These are phyloP conservation scores for Caenorhabditis latens DNA, from an alignment of 1,140 invertebrate genomes.

Conservation along the genomic window DNA sequence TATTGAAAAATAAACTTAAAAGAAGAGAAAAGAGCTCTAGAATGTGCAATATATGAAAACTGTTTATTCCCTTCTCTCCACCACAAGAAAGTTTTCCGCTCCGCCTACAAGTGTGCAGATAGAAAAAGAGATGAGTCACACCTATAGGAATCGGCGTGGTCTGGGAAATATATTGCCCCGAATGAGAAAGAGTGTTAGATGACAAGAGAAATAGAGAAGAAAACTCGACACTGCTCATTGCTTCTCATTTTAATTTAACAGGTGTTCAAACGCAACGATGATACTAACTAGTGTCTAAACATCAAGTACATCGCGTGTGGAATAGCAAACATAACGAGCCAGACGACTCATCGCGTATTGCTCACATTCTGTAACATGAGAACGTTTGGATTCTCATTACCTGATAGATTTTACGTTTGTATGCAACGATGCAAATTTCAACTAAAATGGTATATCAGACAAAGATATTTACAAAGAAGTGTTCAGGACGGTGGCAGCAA, in stretches of 20 bases:
- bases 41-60: conserved; percentile 16
- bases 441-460: no score
- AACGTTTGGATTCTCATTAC: no score
- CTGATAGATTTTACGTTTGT: no score
- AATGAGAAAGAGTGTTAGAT: not conserved
- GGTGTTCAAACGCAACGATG: conserved; percentile 37
- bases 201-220: conserved; percentile 2
- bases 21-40: not conserved
- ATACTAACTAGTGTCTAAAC: conserved; percentile 42
- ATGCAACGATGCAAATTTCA: no score
- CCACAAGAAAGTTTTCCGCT: not conserved
- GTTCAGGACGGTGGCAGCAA: no score
- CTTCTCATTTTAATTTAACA: conserved; percentile 41
- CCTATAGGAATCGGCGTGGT: not conserved
- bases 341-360: not conserved
- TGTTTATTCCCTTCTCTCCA: not conserved
- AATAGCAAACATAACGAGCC: not conserved
- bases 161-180: not conserved
- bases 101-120: not conserved
- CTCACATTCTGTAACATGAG: not conserved
- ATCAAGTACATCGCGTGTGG: conserved; percentile 38
- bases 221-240: not conserved
- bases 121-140: conserved; percentile 26
- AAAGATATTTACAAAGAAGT: no score
- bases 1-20: not conserved